Base-by-base conservation (phyloP, 1,140 invertebrate species). In the Radopholus similis region DNA sequence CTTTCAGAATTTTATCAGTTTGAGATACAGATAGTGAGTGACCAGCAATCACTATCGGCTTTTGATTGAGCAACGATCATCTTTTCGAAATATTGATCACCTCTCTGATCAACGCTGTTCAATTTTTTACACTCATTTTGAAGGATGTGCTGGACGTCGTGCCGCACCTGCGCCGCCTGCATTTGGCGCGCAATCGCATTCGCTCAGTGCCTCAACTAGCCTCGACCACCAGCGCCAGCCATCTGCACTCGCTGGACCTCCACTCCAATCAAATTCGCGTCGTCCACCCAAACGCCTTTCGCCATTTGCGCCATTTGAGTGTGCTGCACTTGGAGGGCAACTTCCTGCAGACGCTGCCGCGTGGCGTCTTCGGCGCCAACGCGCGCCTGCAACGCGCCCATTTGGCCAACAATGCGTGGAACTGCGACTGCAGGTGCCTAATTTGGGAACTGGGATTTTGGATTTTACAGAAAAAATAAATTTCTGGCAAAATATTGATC, bases 351-450 rank as follows among this genome's bases (percentile, higher is more conserved):
- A 35, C n/a, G n/a, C 23, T 77, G 40, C 58, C 68, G 2, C n/a
- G 26, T 9, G 49, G 56, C 32, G 15, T 73, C 18, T 77, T 78
- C 32, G 34, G 30, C 15, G 26, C 51, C 21, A 77, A 71, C 51
- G 18, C 54, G n/a, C 37, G 42, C 18, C 37, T 75, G 23, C 55
- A 55, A 30, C 44, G 23, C 30, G 28, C 77, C 2, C 47, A 77
- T 30, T 67, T 75, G 65, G 40, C 3, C 21, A 42, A 63, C 37
- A 75, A 75, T 42, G 69, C 71, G 5, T 75, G 73, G 73, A 77
- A 72, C 64, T 75, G 73, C 68, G 73, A 75, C 67, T 75, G 73
- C 58, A 38, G 73, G 72, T 73, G 35, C 4, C 34, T 23, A 59
- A n/a, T 9, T 26, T n/a, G 9, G 13, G 15, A 6, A 59, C n/a